Evolutionary conservation across 1,140 invertebrate genomes (phyloP).

Genomic region (Lordiphosa clarofinis): DNA sequence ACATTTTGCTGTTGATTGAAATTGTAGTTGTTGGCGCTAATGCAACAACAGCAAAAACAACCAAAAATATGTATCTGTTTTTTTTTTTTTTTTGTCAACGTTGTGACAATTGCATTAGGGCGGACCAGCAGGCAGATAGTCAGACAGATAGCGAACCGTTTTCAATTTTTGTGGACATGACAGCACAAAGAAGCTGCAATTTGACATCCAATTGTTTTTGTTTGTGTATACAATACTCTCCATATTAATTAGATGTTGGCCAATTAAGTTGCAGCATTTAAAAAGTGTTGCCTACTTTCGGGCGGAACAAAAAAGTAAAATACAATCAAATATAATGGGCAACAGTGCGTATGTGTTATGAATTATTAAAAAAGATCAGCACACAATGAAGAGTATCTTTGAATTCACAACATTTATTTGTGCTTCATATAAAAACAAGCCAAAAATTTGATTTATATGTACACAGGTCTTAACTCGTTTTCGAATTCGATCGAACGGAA

Average conservation of each 20-base stretch:
- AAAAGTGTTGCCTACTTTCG: conserved; percentile 18
- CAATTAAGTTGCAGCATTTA: conserved; percentile 15
- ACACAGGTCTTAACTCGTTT: no score
- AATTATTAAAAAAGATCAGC: no score
- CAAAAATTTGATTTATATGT: no score
- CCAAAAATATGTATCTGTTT: conserved; percentile 6
- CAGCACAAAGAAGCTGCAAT: background rate
- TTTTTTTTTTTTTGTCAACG: background rate
- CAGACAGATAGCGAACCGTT: conserved; percentile 13
- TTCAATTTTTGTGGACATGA: conserved; percentile 21
- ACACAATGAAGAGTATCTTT: no score
- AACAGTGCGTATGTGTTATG: no score
- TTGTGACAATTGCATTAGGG: no score
- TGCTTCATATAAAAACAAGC: no score
- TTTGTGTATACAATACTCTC: no score
- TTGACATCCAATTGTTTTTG: background rate
- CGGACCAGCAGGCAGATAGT: background rate
- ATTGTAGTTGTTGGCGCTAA: conserved; percentile 23
- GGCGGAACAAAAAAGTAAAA: background rate
- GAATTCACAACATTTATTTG: no score
- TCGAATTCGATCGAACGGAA: no score
- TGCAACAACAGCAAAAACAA: conserved; percentile 12
- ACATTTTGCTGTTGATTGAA: conserved; percentile 43
- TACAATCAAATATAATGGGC: no score
- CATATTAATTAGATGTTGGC: conserved; percentile 16